Conservation (phyloP, 2,113 vertebrate genomes). For the Pseudorasbora parva region DNA sequence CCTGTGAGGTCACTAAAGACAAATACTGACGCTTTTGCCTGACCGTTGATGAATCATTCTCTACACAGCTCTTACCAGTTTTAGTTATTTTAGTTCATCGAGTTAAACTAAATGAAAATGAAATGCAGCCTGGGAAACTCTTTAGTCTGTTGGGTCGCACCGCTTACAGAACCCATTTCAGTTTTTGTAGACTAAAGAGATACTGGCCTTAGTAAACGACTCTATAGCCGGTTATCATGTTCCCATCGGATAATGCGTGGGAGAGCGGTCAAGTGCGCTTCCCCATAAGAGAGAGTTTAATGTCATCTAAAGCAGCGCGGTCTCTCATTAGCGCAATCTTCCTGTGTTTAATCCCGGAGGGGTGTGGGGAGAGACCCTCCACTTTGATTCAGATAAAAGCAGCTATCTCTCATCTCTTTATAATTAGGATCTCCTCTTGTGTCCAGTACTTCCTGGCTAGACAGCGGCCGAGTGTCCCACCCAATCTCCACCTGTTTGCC, state of each 20-base stretch:
- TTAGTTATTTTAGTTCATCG: not conserved
- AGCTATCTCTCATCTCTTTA: constrained; percentile 74
- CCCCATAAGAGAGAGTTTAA: constrained; percentile 40
- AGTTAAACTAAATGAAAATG: not conserved
- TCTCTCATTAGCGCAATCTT: constrained; percentile 73
- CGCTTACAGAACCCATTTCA: too few relatives aligned
- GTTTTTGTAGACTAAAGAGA: not conserved
- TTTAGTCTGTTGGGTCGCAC: too few relatives aligned
- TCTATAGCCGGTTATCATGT: not conserved
- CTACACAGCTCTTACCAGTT: not conserved
- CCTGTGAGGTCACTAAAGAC: not conserved
- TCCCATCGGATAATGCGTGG: constrained; percentile 44
- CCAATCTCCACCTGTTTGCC: constrained; percentile 29
- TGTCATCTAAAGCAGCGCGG: not conserved
- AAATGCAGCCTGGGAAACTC: not conserved
- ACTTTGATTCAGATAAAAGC: constrained; percentile 74
- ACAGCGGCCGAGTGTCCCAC: constrained; percentile 50
- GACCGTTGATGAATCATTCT: not conserved
- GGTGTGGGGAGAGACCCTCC: constrained; percentile 59
- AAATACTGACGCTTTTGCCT: not conserved
- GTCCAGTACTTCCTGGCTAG: constrained; percentile 75
- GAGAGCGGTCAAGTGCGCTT: constrained; percentile 34
- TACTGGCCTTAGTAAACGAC: not conserved
- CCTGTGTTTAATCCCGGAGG: constrained; percentile 78
- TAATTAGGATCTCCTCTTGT: constrained; percentile 72